A percentile compares a stretch with the other conserved stretches of the same genome.
Conservation (phyloP, 92 coral and sea anemone genomes). For the Micromussa lordhowensis region DNA sequence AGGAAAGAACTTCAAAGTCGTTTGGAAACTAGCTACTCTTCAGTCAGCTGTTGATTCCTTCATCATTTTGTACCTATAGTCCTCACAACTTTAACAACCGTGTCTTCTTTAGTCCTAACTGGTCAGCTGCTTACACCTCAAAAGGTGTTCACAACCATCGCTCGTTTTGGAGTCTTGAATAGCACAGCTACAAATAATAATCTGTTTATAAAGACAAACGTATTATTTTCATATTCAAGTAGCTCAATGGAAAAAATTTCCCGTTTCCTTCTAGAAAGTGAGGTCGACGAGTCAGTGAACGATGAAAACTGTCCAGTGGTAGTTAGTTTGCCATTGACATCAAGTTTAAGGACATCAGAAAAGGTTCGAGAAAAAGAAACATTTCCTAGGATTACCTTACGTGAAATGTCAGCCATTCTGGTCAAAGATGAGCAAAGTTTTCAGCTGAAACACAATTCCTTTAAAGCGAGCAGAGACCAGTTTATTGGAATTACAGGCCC, state of each 20-base stretch:
- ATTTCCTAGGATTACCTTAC: not conserved
- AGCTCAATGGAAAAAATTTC: not conserved
- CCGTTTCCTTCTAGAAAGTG: not conserved
- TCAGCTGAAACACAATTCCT: not conserved
- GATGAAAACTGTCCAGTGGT: not conserved
- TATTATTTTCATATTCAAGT: not conserved
- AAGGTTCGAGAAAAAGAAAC: not conserved
- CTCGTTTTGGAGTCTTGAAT: not conserved
- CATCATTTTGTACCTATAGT: not conserved
- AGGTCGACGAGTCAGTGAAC: not conserved
- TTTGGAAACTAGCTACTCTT: not conserved
- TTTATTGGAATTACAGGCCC: not conserved
- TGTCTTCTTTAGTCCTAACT: not conserved
- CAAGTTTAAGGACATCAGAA: not conserved
- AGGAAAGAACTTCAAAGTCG: slow-evolving; percentile 1
- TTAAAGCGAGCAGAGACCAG: not conserved
- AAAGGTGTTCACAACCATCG: not conserved
- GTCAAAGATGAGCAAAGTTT: not conserved
- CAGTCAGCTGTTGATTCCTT: not conserved
- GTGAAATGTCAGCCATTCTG: not conserved
- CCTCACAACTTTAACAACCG: not conserved
- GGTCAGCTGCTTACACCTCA: slow-evolving; percentile 6
- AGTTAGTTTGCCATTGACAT: not conserved
- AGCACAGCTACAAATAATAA: not conserved
- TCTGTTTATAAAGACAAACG: not conserved